Conservation (phyloP, 2,888 invertebrate species). For the Kryphioiulus occultus region DNA sequence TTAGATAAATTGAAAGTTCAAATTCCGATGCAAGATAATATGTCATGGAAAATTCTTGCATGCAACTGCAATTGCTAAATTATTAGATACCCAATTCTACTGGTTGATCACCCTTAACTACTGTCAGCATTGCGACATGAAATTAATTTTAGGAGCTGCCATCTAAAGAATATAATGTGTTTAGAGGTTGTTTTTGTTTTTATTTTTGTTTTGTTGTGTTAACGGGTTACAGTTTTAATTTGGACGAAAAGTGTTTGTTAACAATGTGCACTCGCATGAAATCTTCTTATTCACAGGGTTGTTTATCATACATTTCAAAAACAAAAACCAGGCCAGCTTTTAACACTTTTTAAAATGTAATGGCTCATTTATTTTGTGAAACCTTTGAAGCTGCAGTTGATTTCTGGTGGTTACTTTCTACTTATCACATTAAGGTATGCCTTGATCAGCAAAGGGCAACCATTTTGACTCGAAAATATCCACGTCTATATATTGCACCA, state of each 20-base stretch:
- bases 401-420: not conserved
- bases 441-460: not conserved
- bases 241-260: slow-evolving; percentile 4
- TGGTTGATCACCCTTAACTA: not conserved
- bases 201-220: not conserved
- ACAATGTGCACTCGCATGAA: not conserved
- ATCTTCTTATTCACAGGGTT: not conserved
- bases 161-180: not conserved
- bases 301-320: not conserved
- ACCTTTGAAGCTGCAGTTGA: not conserved
- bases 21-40: not conserved
- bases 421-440: not conserved
- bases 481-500: not conserved
- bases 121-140: not conserved
- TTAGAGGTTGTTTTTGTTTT: not conserved
- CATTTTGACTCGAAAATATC: not conserved
- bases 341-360: not conserved
- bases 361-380: not conserved
- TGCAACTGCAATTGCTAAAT: not conserved
- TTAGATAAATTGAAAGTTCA: not conserved
- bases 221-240: slow-evolving; percentile 43
- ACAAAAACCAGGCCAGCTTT: not conserved
- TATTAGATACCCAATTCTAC: not conserved
- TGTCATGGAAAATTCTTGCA: not conserved
- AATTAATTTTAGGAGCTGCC: not conserved